Evolutionary conservation across 1,140 invertebrate genomes (phyloP), one percentile per base, ranked within the genome.

Genomic region (Solen grandis): DNA sequence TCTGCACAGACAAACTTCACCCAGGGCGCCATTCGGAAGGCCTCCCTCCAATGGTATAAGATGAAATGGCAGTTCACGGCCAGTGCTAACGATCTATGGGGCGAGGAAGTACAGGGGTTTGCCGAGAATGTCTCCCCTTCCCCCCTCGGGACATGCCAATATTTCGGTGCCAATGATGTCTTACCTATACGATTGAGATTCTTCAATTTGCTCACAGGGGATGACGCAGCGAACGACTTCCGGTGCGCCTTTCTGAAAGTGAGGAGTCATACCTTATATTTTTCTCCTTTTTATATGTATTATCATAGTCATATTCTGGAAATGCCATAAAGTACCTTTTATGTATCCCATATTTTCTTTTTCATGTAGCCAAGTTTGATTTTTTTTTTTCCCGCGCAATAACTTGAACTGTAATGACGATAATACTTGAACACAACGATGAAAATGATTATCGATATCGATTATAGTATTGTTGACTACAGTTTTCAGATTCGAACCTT

Each of bases 181-280:
- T 10, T 8, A 10, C 41, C 41, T 29, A 36, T 69, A 35, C 54
- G 77, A 25, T 14, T 79, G 27, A 16, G 66, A 62, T 79, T 79
- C 41, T 79, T 79, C 66, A 79, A 79, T 35, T 22, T 70, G 35
- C 46, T 52, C 22, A 33, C 35, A 4, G 57, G 59, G 27, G 77
- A 79, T 50, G 68, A 79, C 29, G 77, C 77, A n/a, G 62, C 77
- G 4, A 55, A 70, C n/a, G 77, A 79, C 57, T 63, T 79, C 57
- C 52, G 77, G 33, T 63, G 77, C 25, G 77, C 77, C 31, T 79
- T 79, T 38, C 46, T 79, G 54, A 79, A 79, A 54, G 74, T 77
- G 57, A 41, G 68, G 5, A 19, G 19, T 46, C 8, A 46, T 10
- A 46, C 19, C 8, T 46, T 46, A 46, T 46, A 10, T 46, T 19